Conservation (phyloP, 2,888 invertebrate species). For the Euplagia quadripunctaria region DNA sequence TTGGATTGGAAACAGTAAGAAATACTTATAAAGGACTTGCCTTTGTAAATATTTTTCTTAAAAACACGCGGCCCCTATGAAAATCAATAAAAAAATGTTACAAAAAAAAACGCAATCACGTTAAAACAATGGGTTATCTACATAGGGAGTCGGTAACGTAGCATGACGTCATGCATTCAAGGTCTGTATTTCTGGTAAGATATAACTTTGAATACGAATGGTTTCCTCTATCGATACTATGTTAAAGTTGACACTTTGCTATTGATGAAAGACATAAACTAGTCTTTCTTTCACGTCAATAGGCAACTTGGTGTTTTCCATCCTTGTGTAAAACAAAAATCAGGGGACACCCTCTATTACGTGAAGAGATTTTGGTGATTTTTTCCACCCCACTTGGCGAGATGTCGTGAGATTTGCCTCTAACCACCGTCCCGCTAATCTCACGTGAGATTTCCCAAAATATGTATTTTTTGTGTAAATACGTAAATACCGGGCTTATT, state of each 20-base stretch:
- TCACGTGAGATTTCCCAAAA: no score
- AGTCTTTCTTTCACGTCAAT: not conserved
- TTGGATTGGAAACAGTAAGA: no score
- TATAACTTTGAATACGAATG: not conserved
- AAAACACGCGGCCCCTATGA: no score
- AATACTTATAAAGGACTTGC: no score
- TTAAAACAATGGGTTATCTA: not conserved
- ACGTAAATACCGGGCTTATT: no score
- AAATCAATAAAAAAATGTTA: not conserved
- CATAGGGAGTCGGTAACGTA: not conserved
- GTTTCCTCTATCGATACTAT: not conserved
- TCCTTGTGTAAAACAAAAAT: not conserved
- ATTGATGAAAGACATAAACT: not conserved
- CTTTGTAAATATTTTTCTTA: no score
- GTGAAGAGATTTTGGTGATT: no score
- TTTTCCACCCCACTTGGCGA: no score
- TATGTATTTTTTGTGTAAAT: no score
- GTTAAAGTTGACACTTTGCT: not conserved
- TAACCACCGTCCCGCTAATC: no score
- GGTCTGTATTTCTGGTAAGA: not conserved
- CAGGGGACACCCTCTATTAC: no score
- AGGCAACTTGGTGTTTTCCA: not conserved
- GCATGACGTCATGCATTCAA: not conserved
- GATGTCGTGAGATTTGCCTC: no score
- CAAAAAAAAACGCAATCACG: not conserved